Base-by-base conservation (phyloP, 2,113 vertebrate species). In the Nycticryphes semicollaris region DNA sequence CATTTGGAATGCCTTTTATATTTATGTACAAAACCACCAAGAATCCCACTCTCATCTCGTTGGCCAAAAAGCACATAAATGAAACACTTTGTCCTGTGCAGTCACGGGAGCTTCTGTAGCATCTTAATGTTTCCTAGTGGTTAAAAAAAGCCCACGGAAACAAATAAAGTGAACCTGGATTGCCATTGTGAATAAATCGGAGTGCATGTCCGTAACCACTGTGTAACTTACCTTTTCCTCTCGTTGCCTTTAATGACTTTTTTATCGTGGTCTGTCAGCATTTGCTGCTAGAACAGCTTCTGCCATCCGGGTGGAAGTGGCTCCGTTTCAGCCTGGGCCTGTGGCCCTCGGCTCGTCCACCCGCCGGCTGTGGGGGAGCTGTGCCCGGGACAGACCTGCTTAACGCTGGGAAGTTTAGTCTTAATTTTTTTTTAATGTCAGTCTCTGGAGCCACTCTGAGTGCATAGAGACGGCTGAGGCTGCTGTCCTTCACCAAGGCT, bases 351-450 rank as follows among this genome's bases (percentile, higher is more conserved):
- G 16, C 33, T 77, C 19, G 14, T 25, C 50, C 24, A 4, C 50
- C 50, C 24, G 25, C 77, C 70, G 74, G 35, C 70, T 73, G 48
- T 0, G 6, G 53, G 50, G 53, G 24, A 24, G 31, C 45, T 14
- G 7, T 11, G 5, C 12, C 8, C 8, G 2, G 8, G 13, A 6
- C 2, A 31, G 30, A 22, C 6, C 1, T 18, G 21, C 14, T 45
- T 35, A 11, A 4, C 7, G 54, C 81, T 41, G 20, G 37, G 56
- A 33, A 41, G 12, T 17, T 3, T 57, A 8, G 7, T 39, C 70
- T 13, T 1, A 41, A 5, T n/a, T 4, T 13, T 41, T 43, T 69
- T 48, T 56, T 5, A 24, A 14, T 62, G 15, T 9, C 78, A 84
- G 9, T 4, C 23, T 64, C 19, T 50, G 15, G 41, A 91, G 86